A percentile compares a stretch with the other conserved stretches of the same genome.
Conservation (phyloP, 2,113 vertebrate genomes). For the Prionailurus viverrinus region DNA sequence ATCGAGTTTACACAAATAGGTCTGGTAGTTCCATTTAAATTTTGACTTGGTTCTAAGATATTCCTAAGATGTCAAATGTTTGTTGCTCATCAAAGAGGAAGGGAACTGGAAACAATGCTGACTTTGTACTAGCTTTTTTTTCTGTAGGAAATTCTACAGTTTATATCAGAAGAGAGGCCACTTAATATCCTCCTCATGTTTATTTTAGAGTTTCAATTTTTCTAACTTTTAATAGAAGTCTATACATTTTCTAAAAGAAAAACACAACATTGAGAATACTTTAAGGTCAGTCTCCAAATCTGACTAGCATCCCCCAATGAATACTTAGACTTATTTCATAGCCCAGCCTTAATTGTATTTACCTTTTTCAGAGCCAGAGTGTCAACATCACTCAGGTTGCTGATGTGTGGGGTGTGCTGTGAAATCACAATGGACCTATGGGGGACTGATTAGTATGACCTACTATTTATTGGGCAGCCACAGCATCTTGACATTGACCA, state of each 20-base stretch:
- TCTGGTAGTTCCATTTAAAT: background rate
- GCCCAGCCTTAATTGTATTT: background rate
- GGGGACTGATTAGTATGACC: background rate
- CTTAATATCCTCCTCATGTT: constrained; percentile 51
- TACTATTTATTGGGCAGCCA: background rate
- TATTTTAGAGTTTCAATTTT: constrained; percentile 62
- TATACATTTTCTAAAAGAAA: constrained; percentile 53
- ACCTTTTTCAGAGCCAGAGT: background rate
- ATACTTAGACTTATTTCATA: background rate
- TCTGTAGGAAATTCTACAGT: background rate
- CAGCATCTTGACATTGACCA: background rate
- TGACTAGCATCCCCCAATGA: constrained; percentile 52
- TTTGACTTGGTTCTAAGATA: background rate
- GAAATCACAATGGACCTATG: background rate
- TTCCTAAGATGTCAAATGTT: background rate
- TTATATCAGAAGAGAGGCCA: background rate
- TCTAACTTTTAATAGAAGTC: constrained; percentile 63
- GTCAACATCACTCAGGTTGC: background rate
- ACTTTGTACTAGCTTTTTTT: background rate
- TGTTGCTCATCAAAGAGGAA: background rate
- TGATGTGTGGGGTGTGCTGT: background rate
- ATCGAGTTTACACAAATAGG: no score
- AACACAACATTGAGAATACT: background rate
- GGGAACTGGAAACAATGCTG: background rate
- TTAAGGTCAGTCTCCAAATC: background rate